phyloP scores from a whole-genome alignment of 2,888 invertebrate species.

The Drosophila heteroneura region DNA sequence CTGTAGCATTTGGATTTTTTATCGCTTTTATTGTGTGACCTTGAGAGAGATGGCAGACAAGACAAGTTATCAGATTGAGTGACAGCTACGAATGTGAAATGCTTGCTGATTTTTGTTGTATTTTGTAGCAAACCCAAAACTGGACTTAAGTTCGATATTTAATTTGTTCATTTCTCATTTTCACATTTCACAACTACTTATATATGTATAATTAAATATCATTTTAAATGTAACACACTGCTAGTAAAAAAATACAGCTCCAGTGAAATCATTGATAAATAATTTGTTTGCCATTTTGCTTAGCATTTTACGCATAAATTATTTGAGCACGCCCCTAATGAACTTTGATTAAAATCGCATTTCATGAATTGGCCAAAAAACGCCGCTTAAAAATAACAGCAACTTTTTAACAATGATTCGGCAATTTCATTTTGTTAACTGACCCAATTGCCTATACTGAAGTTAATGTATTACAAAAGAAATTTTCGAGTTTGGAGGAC shows the following conservation, averaged over 20 bases:
- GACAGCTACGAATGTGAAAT: slow-evolving; percentile 54
- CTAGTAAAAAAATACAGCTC: slow-evolving; percentile 11
- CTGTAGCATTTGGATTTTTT: slow-evolving; percentile 63
- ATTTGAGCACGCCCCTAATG: slow-evolving; percentile 63
- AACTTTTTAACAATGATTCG: slow-evolving; percentile 61
- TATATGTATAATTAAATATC: slow-evolving; percentile 60
- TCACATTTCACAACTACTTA: slow-evolving; percentile 63
- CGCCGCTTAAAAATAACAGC: slow-evolving; percentile 6
- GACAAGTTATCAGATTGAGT: slow-evolving; percentile 30
- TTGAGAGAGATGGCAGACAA: slow-evolving; percentile 57
- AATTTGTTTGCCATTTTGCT: slow-evolving; percentile 52
- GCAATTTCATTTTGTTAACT: slow-evolving; percentile 56
- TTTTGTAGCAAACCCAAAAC: slow-evolving; percentile 48
- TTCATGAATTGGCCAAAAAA: slow-evolving; percentile 40
- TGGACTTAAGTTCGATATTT: slow-evolving; percentile 19
- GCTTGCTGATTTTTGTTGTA: slow-evolving; percentile 36
- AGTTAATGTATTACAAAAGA: slow-evolving; percentile 19
- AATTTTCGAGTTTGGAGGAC: slow-evolving; percentile 19
- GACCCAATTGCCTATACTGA: slow-evolving; percentile 56
- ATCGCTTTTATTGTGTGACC: slow-evolving; percentile 46
- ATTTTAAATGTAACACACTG: slow-evolving; percentile 65
- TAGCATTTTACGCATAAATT: slow-evolving; percentile 73
- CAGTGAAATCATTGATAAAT: slow-evolving; percentile 28
- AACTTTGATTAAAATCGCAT: slow-evolving; percentile 65
- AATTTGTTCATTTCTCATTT: slow-evolving; percentile 33